A percentile compares a stretch with the other conserved stretches of the same genome.
These are phyloP conservation scores for Lytechinus variegatus DNA, from an alignment of 35 echinoderm and acorn worm genomes.

Conservation along the genomic window DNA sequence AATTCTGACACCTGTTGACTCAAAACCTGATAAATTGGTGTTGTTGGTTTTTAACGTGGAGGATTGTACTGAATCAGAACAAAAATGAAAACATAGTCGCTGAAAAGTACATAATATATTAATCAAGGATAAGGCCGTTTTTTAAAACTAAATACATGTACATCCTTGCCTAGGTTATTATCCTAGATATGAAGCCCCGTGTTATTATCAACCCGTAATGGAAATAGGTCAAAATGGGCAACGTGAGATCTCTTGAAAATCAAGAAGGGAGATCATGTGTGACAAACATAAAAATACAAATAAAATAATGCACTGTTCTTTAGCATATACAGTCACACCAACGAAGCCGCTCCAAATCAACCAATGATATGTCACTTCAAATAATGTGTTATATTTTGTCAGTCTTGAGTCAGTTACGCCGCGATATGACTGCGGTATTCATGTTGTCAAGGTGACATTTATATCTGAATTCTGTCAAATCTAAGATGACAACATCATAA, in stretches of 20 bases:
- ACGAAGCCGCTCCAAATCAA: too few species aligned
- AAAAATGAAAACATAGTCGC: too few species aligned
- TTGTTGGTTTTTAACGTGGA: not conserved
- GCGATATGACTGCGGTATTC: too few species aligned
- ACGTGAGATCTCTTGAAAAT: not conserved
- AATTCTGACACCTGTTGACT: not conserved
- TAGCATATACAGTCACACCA: too few species aligned
- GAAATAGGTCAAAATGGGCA: not conserved
- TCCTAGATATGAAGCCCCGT: not conserved
- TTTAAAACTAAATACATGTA: not conserved
- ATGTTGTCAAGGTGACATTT: not conserved
- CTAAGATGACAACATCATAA: conserved; percentile 3
- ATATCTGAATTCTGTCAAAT: not conserved
- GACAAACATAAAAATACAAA: not conserved
- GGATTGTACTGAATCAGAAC: not conserved
- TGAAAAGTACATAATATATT: not conserved
- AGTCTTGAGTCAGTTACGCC: too few species aligned
- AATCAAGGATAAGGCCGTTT: not conserved
- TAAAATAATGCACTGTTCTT: too few species aligned
- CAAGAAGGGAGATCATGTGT: not conserved
- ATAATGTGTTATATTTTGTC: too few species aligned
- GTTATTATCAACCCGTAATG: not conserved
- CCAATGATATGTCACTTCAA: too few species aligned
- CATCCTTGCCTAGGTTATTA: not conserved
- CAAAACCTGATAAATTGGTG: conserved; percentile 1